Evolutionary conservation across 2,888 invertebrate genomes (phyloP), one percentile per base, ranked within the genome.

Genomic region (Chorisops tibialis): DNA sequence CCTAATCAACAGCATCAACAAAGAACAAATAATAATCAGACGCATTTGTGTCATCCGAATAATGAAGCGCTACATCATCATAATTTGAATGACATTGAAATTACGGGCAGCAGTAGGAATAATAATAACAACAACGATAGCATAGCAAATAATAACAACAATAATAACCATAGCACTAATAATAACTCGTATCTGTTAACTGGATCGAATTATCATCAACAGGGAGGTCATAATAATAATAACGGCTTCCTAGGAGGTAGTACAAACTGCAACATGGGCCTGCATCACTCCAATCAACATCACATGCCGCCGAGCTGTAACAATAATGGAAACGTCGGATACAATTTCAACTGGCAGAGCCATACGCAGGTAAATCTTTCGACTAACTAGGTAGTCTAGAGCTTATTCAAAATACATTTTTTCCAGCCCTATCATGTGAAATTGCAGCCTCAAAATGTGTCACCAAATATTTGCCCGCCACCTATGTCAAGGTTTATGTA

Each of bases 401-500:
- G 22, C 7, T 22, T 4, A 4, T 22, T 3, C 9, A 48, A 22
- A 7, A 49, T 12, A 48, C 21, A 6, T 30, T 14, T 50, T 5
- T 18, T 21, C 1, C 61, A 66, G 59, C 24, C 54, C 9, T 66
- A 67, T 48, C 66, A 65, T 30, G 50, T 59, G 22, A 67, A 67
- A 49, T 64, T 59, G 37, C 70, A 70, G 69, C 69, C 70, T 64
- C 71, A 71, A 62, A 39, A 18, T 21, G 12, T 38, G 30, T 18
- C 64, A 21, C 52, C 62, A 41, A 62, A 58, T 59, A 60, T 67
- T 43, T 67, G 67, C 52, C 63, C 67, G 63, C 81, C 82, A 43
- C 81, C 83, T 68, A 81, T 82, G 76, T 81, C 83, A 64, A 80
- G 86, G 73, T 79, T 86, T 68, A 85, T 90, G 81, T 91, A 91